These are phyloP conservation scores for Phasia obesa DNA, from an alignment of 2,888 invertebrate species.

Conservation along the genomic window DNA sequence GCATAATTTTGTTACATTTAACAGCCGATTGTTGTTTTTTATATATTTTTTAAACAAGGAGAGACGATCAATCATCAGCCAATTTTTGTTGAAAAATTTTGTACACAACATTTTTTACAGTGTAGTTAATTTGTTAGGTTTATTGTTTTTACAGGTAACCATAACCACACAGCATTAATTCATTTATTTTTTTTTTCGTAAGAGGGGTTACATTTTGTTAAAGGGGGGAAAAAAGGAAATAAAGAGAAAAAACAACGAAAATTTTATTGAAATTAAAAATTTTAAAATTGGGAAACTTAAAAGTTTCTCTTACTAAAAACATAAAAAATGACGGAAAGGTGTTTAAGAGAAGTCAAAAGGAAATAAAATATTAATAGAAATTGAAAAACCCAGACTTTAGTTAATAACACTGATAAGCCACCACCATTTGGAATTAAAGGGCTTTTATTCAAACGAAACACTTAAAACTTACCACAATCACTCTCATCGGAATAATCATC, in stretches of 20 bases:
- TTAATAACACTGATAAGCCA: conserved; percentile 27
- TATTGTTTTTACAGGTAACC: conserved; percentile 73
- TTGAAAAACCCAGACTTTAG: not conserved
- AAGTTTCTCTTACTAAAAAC: conserved; percentile 16
- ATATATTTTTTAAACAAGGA: not conserved
- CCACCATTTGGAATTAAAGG: conserved; percentile 20
- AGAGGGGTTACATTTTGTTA: conserved; percentile 52
- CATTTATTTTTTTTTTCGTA: conserved; percentile 59
- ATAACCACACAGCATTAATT: conserved; percentile 74
- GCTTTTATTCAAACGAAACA: not conserved
- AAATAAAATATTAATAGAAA: not conserved
- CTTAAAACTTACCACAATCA: conserved; percentile 87
- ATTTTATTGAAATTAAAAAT: conserved; percentile 38
- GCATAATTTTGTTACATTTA: conserved; percentile 56
- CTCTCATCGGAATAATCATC: conserved; percentile 89
- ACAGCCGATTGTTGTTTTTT: conserved; percentile 29
- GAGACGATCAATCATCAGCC: conserved; percentile 46
- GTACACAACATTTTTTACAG: conserved; percentile 64
- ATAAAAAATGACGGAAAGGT: conserved; percentile 4
- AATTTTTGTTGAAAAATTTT: conserved; percentile 65
- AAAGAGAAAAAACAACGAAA: conserved; percentile 68
- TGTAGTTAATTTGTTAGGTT: conserved; percentile 65
- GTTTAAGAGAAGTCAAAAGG: not conserved
- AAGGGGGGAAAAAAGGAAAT: conserved; percentile 57
- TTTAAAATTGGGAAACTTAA: too few relatives aligned